Base-by-base conservation (phyloP, 1,140 invertebrate genomes). In the Scylla paramamosain region DNA sequence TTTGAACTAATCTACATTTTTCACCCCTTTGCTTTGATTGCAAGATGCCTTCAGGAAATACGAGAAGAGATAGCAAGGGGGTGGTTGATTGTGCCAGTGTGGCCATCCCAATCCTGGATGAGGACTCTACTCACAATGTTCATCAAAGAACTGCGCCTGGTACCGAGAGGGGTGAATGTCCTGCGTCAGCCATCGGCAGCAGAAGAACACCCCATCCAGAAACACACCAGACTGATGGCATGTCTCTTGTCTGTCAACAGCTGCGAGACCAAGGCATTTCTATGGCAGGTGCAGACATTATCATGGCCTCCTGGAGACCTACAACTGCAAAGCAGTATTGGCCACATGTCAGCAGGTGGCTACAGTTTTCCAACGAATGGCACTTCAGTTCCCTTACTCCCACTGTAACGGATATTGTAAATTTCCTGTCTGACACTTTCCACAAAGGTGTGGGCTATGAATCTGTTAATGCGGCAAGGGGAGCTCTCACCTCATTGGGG, bases 1-100 rank as follows among this genome's bases (percentile, higher is more conserved):
- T 91, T 91, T 91, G 88, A 91, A 39, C 29, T 91, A 28, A 46
- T 91, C 29, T 91, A 91, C 88, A 48, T 91, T 6, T 48, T 48
- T 48, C 88, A 29, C 8, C 45, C 88, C 88, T 91, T 91, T 91
- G 8, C 88, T 12, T 48, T 91, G 88, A 91, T 91, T 91, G 84
- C 84, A 16, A 87, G 84, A 29, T 87, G 84, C 31, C 84, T 87
- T 16, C 84, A 87, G 84, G 31, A 87, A 28, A 29, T 87, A 25
- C 84, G 84, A 29, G 84, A 16, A 87, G 84, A 87, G 31, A 87
- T 25, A 29, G 84, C 84, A 28, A 87, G 31, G 31, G 84, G 84
- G n/a, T n/a, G n/a, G n/a, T n/a, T n/a, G n/a, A n/a, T n/a, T n/a
- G n/a, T n/a, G n/a, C n/a, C n/a, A n/a, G n/a, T n/a, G n/a, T n/a